These are phyloP conservation scores for Hyposoter dolosus DNA, from an alignment of 2,888 invertebrate species.

Conservation along the genomic window DNA sequence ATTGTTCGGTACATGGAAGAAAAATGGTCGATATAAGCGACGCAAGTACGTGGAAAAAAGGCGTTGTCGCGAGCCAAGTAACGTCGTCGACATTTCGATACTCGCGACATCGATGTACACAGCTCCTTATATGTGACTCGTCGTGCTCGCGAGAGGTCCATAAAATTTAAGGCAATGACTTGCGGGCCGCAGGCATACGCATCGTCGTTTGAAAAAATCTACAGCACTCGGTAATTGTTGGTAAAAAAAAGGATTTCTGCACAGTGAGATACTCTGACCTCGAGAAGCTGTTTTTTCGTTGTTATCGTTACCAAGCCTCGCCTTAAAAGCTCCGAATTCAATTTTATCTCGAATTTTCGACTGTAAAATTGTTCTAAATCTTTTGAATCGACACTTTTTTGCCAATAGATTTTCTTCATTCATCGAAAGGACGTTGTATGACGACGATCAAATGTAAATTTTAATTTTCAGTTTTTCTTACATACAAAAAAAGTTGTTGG, in stretches of 20 bases:
- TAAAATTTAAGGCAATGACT: constrained; percentile 19
- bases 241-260: constrained; percentile 2
- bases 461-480: too few relatives aligned
- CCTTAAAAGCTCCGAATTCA: constrained; percentile 18
- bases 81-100: background rate
- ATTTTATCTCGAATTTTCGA: background rate
- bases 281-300: constrained; percentile 28
- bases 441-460: too few relatives aligned
- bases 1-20: background rate
- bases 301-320: too few relatives aligned
- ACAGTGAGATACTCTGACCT: constrained; percentile 1
- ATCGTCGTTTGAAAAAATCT: constrained; percentile 15
- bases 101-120: background rate
- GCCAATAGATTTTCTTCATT: constrained; percentile 28
- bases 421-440: too few relatives aligned
- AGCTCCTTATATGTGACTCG: constrained; percentile 31
- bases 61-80: background rate
- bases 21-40: background rate
- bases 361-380: too few relatives aligned
- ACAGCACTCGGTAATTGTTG: background rate
- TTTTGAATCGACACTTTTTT: too few relatives aligned
- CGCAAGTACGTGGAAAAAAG: background rate
- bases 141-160: constrained; percentile 11
- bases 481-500: too few relatives aligned
- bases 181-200: background rate